phyloP scores from a whole-genome alignment of 2,113 vertebrate genomes.

The Trinectes maculatus region DNA sequence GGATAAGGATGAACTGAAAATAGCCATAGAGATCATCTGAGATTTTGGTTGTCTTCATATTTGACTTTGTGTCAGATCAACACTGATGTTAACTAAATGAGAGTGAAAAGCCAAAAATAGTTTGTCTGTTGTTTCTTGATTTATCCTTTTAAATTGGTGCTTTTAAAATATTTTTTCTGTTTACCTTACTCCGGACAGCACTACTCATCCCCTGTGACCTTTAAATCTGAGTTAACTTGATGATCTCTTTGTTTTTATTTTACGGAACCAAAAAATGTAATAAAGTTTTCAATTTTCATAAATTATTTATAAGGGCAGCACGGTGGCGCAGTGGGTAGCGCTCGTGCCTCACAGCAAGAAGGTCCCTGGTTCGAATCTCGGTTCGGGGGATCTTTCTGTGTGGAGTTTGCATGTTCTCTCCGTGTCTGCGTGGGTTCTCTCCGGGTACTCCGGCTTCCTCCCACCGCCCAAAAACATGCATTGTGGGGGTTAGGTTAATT shows the following conservation, averaged over 20 bases:
- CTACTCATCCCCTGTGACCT: constrained; percentile 4
- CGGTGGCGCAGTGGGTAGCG: no score
- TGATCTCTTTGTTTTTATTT: constrained; percentile 14
- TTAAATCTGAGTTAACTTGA: constrained; percentile 28
- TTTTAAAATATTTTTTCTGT: not conserved
- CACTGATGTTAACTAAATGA: constrained; percentile 29
- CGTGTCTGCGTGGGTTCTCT: no score
- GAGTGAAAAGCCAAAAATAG: constrained; percentile 6
- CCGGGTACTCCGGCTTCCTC: no score
- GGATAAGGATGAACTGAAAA: constrained; percentile 35
- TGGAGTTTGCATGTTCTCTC: no score
- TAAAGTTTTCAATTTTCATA: no score
- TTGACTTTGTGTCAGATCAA: constrained; percentile 30
- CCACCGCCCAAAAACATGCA: no score
- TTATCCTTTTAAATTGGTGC: not conserved
- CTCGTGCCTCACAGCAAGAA: no score
- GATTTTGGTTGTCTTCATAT: constrained; percentile 36
- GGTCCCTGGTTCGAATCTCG: no score
- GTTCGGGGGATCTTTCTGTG: no score
- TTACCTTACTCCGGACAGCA: not conserved
- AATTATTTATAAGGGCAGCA: no score
- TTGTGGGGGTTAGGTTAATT: no score
- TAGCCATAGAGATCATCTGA: constrained; percentile 39
- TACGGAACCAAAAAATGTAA: not conserved
- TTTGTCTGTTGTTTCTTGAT: constrained; percentile 3